Evolutionary conservation across 2,888 invertebrate species (phyloP).

Genomic region (Thecophora atra): DNA sequence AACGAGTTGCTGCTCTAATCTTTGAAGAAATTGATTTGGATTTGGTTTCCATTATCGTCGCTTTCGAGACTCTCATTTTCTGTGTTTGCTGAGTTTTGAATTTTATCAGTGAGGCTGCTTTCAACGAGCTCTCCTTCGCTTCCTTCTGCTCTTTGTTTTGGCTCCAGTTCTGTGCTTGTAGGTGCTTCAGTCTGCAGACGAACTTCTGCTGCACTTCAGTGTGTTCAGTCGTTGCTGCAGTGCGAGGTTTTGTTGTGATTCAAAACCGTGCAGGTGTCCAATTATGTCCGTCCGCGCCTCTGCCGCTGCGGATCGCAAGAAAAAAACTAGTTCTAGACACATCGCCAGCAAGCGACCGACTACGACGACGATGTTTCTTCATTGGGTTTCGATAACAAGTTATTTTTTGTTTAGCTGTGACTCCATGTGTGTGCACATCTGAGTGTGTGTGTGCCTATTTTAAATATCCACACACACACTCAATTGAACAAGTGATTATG

Average conservation of each 20-base stretch:
- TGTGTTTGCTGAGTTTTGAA: constrained; percentile 26
- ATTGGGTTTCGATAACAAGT: constrained; percentile 27
- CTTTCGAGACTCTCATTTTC: background rate
- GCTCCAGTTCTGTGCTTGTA: constrained; percentile 22
- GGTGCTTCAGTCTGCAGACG: constrained; percentile 40
- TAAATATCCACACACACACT: background rate
- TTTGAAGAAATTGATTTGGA: constrained; percentile 25
- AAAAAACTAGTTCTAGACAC: constrained; percentile 43
- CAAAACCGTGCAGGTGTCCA: constrained; percentile 44
- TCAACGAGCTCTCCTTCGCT: constrained; percentile 2
- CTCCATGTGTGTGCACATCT: no score
- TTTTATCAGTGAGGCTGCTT: constrained; percentile 16
- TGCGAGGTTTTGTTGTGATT: constrained; percentile 37
- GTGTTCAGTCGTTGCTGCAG: background rate
- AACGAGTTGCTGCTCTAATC: constrained; percentile 9
- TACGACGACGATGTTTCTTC: constrained; percentile 20
- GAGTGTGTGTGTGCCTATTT: background rate
- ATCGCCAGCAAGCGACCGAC: background rate
- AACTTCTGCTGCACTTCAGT: background rate
- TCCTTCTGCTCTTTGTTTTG: constrained; percentile 15
- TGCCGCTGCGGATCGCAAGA: constrained; percentile 35
- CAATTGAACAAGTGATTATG: background rate
- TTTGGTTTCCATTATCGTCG: constrained; percentile 8
- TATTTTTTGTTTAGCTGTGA: constrained; percentile 15
- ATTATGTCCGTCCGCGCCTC: constrained; percentile 30